Base-by-base conservation (phyloP, 2,797 vertebrate genomes). In the Nyctibius grandis region DNA sequence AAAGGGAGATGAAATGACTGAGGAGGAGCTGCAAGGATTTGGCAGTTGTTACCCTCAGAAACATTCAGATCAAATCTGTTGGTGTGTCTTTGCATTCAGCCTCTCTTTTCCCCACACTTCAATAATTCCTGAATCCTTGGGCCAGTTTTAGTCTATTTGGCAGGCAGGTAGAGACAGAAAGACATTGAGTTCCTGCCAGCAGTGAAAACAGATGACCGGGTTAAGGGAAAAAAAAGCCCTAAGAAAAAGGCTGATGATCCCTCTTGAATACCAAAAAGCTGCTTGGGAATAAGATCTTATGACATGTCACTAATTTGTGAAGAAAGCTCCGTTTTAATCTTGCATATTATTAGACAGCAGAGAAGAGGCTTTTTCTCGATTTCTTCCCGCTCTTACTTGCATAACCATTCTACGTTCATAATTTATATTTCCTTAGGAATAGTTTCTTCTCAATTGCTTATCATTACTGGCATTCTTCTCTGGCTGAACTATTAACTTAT, bases 291-390 rank as follows among this genome's bases (percentile, higher is more conserved):
- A 9, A 88, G 60, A 23, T 61, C 36, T 85, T 81, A 61, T 4
- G 87, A 83, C 86, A 89, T 15, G 40, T 91, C 82, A 80, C 91
- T 88, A 29, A 91, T 70, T 83, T 83, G 91, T 51, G 88, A 74
- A 80, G 85, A 80, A 85, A 76, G 59, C 51, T 91, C 51, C 26
- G 2, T 77, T 95, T 89, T 77, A 54, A 74, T 65, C 64, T 70
- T 42, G 56, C 12, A 1, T 63, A 8, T 88, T 67, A 29, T 80
- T 59, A 60, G 69, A 42, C 8, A 73, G 75, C n/a, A 45, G 68
- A 77, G 85, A 34, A 64, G 33, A 29, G 68, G 29, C 8, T 47
- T 31, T 34, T 64, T 51, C 69, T 64, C 23, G 33, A 15, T 77
- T 78, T 88, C 64, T 38, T 56, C 44, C 78, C 67, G 51, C 36